These are phyloP conservation scores for Brachypodius melanocephalos DNA, from an alignment of 2,113 vertebrate species.

Conservation along the genomic window DNA sequence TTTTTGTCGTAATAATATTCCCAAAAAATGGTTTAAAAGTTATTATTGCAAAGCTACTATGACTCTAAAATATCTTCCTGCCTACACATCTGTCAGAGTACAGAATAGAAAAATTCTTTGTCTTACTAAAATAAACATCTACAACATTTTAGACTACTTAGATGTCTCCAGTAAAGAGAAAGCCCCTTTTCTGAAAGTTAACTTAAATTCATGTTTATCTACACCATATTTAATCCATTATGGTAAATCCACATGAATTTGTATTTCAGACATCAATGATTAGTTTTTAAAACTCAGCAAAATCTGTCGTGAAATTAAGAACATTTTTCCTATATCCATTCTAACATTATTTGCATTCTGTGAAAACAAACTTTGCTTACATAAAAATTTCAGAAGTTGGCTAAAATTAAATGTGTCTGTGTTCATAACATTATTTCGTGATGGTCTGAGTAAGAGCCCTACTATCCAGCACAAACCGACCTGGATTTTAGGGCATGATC, in stretches of 20 bases:
- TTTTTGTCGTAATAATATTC: not conserved
- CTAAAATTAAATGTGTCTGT: not conserved
- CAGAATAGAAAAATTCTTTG: not conserved
- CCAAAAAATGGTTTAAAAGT: not conserved
- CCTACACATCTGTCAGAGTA: not conserved
- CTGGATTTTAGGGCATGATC: not conserved
- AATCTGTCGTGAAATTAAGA: not conserved
- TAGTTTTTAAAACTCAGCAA: not conserved
- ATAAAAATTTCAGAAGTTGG: not conserved
- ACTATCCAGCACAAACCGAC: not conserved
- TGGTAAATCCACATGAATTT: not conserved
- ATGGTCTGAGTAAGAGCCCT: not conserved
- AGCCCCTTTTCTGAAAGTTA: not conserved
- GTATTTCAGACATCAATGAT: not conserved
- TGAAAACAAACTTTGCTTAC: not conserved
- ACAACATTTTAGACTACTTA: not conserved
- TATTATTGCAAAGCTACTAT: not conserved
- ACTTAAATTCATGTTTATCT: not conserved
- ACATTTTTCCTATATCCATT: not conserved
- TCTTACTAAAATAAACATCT: not conserved
- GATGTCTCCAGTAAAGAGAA: not conserved
- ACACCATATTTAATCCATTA: not conserved
- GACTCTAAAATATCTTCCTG: not conserved
- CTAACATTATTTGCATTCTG: not conserved
- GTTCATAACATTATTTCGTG: not conserved